These are phyloP conservation scores for Himalopsyche tibetana DNA, from an alignment of 2,888 invertebrate genomes.

Conservation along the genomic window DNA sequence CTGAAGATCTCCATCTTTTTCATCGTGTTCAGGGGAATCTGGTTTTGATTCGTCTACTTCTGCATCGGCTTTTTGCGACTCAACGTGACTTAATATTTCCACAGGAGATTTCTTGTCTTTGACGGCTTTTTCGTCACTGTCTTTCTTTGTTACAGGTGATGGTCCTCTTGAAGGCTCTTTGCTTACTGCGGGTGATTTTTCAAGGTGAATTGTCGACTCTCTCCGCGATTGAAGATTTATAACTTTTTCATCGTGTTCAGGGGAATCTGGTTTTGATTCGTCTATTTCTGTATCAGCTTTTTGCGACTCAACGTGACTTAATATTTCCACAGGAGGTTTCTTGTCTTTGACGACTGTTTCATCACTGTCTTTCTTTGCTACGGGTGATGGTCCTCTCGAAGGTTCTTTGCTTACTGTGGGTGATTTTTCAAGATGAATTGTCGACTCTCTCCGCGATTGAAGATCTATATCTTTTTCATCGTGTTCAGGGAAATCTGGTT, in stretches of 20 bases:
- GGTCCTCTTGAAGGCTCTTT: slow-evolving; percentile 9
- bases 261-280: slow-evolving; percentile 63
- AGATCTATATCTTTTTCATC: slow-evolving; percentile 72
- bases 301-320: not conserved
- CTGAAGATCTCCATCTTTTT: too few relatives aligned
- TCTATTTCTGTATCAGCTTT: not conserved
- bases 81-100: not conserved
- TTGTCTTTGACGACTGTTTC: not conserved
- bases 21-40: not conserved
- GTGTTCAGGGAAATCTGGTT: slow-evolving; percentile 69
- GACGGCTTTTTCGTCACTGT: not conserved
- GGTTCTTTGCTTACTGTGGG: not conserved
- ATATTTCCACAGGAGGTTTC: not conserved
- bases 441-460: slow-evolving; percentile 69
- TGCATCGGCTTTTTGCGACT: not conserved
- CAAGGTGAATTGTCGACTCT: not conserved
- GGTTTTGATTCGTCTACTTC: not conserved
- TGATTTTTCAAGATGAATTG: not conserved
- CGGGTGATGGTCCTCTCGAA: not conserved
- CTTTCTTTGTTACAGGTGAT: not conserved
- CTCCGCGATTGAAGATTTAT: slow-evolving; percentile 68
- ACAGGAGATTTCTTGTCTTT: slow-evolving; percentile 56
- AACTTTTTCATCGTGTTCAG: slow-evolving; percentile 72
- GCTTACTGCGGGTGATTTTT: slow-evolving; percentile 6
- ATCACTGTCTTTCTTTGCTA: not conserved